These are phyloP conservation scores for Drosophila subpulchrella DNA, from an alignment of 1,140 invertebrate genomes.

Conservation along the genomic window DNA sequence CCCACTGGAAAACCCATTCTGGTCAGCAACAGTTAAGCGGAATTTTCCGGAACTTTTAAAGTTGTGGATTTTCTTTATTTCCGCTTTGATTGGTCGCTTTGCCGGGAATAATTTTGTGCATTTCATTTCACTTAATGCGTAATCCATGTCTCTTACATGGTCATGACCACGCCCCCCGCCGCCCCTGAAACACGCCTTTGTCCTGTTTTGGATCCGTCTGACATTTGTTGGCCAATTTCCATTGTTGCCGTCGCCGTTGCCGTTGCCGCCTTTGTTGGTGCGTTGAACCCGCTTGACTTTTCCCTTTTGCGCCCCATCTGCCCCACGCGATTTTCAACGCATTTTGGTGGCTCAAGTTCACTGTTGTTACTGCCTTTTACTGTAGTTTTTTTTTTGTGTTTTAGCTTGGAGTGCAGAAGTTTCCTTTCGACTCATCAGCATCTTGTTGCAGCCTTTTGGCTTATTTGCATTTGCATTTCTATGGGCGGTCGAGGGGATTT, in stretches of 20 bases:
- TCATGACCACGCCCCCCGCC: constrained; percentile 20
- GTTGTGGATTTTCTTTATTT: constrained; percentile 25
- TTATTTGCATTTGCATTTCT: constrained; percentile 63
- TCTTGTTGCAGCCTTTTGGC: constrained; percentile 24
- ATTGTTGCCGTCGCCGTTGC: constrained; percentile 21
- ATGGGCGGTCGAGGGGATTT: constrained; percentile 21
- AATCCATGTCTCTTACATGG: constrained; percentile 50
- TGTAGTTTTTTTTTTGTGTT: neutral
- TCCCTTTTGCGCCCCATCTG: neutral
- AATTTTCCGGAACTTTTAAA: constrained; percentile 50
- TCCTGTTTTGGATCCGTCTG: constrained; percentile 50
- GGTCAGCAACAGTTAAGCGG: constrained; percentile 60
- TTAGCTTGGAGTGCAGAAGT: constrained; percentile 17
- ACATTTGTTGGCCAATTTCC: constrained; percentile 60
- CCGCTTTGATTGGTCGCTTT: constrained; percentile 10
- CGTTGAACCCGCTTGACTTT: constrained; percentile 49
- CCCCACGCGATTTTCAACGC: constrained; percentile 22
- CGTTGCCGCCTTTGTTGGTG: constrained; percentile 27
- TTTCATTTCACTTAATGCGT: constrained; percentile 79
- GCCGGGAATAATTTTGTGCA: constrained; percentile 52
- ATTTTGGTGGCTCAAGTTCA: constrained; percentile 47
- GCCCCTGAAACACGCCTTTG: constrained; percentile 23
- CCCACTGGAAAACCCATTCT: constrained; percentile 15
- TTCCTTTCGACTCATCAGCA: constrained; percentile 23
- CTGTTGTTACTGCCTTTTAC: constrained; percentile 26